phyloP scores from a whole-genome alignment of 1,140 invertebrate species.

The Heliconius congener region DNA sequence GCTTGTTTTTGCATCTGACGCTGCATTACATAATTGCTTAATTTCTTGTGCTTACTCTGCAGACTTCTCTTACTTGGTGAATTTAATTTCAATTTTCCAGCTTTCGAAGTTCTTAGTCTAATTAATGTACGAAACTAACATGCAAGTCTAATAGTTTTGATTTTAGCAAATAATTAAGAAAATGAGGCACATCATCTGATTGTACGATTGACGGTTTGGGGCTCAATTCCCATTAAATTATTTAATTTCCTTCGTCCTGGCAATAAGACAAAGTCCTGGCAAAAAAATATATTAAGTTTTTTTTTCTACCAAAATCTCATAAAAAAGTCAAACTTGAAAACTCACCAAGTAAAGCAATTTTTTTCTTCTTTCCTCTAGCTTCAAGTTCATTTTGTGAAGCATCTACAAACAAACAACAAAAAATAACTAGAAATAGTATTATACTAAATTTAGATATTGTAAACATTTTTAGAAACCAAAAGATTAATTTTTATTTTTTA shows the following conservation, averaged over 20 bases:
- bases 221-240: neutral
- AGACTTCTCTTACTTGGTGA: neutral
- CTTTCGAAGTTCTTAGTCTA: constrained; percentile 9
- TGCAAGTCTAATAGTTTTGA: neutral
- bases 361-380: constrained; percentile 60
- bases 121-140: neutral
- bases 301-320: too few relatives aligned
- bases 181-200: neutral
- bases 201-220: neutral
- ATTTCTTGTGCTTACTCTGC: neutral
- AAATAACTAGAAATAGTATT: constrained; percentile 7
- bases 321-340: neutral
- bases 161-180: neutral
- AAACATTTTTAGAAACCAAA: neutral
- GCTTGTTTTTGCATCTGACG: neutral
- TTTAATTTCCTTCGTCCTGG: too few relatives aligned
- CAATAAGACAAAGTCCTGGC: too few relatives aligned
- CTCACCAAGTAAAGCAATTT: constrained; percentile 1
- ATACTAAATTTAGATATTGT: neutral
- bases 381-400: constrained; percentile 41
- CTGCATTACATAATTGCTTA: constrained; percentile 19
- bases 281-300: too few relatives aligned
- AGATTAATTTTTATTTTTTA: neutral
- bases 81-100: constrained; percentile 15
- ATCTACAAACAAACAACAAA: constrained; percentile 7